Percentiles rank a stretch among this genome's conserved stretches.
phyloP scores from a whole-genome alignment of 2,888 invertebrate species.

The Calliscelio sp. region DNA sequence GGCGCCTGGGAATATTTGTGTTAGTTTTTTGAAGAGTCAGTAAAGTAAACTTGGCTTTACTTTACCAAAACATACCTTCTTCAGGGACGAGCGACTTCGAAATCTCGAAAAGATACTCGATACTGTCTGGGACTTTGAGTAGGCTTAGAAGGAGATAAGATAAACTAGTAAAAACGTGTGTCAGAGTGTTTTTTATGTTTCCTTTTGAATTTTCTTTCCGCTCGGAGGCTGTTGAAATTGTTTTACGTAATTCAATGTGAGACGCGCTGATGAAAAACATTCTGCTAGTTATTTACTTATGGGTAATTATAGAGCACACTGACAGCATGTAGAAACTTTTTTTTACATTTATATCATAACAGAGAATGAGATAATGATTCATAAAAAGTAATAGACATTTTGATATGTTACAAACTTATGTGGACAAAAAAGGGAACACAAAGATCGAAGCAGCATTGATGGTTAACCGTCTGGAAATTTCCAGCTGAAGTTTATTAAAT shows the following conservation, averaged over 20 bases:
- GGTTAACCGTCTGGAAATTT: too few species aligned
- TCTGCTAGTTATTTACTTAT: conserved; percentile 52
- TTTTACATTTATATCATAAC: conserved; percentile 27
- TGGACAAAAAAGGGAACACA: too few species aligned
- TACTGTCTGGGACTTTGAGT: conserved; percentile 41
- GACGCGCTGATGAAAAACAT: conserved; percentile 39
- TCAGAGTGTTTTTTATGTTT: conserved; percentile 49
- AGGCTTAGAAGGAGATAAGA: conserved; percentile 52
- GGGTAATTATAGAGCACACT: conserved; percentile 45
- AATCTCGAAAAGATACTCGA: conserved; percentile 40
- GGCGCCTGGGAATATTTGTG: conserved; percentile 52
- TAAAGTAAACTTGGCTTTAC: conserved; percentile 54
- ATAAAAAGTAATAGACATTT: too few species aligned
- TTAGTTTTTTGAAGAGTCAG: conserved; percentile 54
- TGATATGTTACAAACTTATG: too few species aligned
- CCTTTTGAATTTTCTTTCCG: conserved; percentile 37
- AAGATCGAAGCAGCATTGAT: too few species aligned
- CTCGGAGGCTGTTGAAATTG: conserved; percentile 11
- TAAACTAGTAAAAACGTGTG: conserved; percentile 53
- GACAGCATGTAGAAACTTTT: conserved; percentile 26
- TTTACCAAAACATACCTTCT: conserved; percentile 56
- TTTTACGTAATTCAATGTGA: conserved; percentile 31
- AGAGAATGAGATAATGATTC: too few species aligned
- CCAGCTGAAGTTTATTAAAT: too few species aligned
- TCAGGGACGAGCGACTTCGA: not conserved